Evolutionary conservation across 92 coral and sea anemone genomes (phyloP), one percentile per base, ranked within the genome.

Genomic region (Porites divaricata): DNA sequence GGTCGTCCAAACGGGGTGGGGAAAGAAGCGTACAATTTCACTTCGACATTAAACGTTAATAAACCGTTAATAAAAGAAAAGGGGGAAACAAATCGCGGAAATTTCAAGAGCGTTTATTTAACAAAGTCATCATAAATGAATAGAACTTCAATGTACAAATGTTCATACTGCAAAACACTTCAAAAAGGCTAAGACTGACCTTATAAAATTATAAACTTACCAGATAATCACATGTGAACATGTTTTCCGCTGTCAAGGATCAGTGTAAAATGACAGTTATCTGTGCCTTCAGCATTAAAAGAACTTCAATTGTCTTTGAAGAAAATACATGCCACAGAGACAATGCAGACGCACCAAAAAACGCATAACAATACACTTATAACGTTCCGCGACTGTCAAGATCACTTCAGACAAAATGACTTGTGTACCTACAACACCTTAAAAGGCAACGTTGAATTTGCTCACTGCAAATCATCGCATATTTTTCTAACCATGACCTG

Each of bases 51-150:
- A 35, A 35, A 35, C 45, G n/a, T 11, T 11, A 15, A 54, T 11
- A 54, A 12, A 11, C 10, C 59, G 59, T 4, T 15, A 54, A 15
- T 0, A 35, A 66, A 13, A 22, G 3, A 66, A 65, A 22, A 1
- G 2, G 22, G 1, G 41, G 9, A 10, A 11, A 9, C 70, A 20
- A 1, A n/a, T 8, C 6, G 6, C 24, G 22, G 11, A 19, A 72
- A 72, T 9, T 19, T 14, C 25, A 78, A 65, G 63, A n/a, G 35
- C 24, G 64, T 78, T 78, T 78, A 66, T 66, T 78, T 78, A 65
- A 66, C 74, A 78, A 78, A 78, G 73, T 49, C 24, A 21, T 23
- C 62, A 73, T 73, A 24, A 10, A 14, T 17, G 15, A 66, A 78
- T 50, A 45, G 15, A 48, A 26, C 50, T 26, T 50, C 73, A 78